A percentile compares a stretch with the other conserved stretches of the same genome.
These are phyloP conservation scores for Ashinkailepas kermadecensis DNA, from an alignment of 2,888 invertebrate genomes.

Conservation along the genomic window DNA sequence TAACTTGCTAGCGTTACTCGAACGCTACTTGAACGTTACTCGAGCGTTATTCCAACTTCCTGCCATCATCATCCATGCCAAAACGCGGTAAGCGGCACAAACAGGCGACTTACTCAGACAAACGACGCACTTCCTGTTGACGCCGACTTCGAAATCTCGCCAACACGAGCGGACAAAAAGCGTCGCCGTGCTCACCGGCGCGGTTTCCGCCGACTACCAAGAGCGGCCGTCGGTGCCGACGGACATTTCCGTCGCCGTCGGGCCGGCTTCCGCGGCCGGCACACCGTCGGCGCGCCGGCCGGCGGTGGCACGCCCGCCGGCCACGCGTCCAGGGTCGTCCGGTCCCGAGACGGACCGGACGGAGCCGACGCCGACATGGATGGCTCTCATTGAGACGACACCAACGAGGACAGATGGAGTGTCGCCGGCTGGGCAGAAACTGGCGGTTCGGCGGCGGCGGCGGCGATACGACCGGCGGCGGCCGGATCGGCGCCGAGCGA, in stretches of 20 bases:
- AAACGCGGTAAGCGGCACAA: too few relatives aligned
- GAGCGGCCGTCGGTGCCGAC: background rate
- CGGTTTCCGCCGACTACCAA: background rate
- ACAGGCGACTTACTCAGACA: background rate
- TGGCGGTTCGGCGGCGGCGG: background rate
- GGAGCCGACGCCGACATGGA: too few relatives aligned
- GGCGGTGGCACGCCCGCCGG: too few relatives aligned
- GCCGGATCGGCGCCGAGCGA: background rate
- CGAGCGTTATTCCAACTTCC: too few relatives aligned
- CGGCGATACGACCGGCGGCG: background rate
- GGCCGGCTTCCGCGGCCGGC: background rate
- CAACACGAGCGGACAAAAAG: background rate
- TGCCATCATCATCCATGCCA: too few relatives aligned
- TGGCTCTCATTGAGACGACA: background rate
- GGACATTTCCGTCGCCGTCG: background rate
- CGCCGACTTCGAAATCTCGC: background rate
- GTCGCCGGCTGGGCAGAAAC: background rate
- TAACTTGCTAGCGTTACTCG: too few relatives aligned
- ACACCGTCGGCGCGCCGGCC: too few relatives aligned
- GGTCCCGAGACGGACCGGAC: too few relatives aligned
- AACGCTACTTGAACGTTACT: too few relatives aligned
- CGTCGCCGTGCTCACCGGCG: background rate
- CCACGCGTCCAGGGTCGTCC: too few relatives aligned
- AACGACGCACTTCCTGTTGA: constrained; percentile 6
- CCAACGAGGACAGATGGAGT: background rate